Percentiles rank a stretch among this genome's conserved stretches.
phyloP scores from a whole-genome alignment of 2,797 vertebrate species.

The Brachyalestes nurse region DNA sequence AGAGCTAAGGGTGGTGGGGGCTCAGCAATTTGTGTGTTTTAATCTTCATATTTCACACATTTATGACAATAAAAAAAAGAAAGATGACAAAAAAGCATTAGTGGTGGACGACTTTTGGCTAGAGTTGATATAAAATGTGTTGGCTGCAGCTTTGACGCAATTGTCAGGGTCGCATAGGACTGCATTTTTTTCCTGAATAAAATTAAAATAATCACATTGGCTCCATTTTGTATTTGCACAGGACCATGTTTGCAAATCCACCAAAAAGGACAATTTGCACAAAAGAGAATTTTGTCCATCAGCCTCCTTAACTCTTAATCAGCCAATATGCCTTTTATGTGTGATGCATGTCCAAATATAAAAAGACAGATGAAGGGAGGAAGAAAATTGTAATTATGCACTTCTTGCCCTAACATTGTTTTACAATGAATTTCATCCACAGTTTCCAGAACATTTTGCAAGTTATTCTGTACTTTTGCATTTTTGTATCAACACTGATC shows the following conservation, averaged over 20 bases:
- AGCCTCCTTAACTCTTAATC: constrained; percentile 8
- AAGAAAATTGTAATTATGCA: background rate
- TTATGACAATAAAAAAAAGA: constrained; percentile 64
- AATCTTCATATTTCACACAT: constrained; percentile 74
- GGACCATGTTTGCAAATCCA: background rate
- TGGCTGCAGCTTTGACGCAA: constrained; percentile 36
- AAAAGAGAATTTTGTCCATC: background rate
- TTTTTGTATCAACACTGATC: background rate
- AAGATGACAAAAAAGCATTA: constrained; percentile 49
- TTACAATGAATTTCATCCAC: background rate
- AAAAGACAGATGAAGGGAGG: background rate
- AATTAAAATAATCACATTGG: constrained; percentile 15
- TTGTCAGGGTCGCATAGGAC: constrained; percentile 32
- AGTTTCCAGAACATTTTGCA: background rate
- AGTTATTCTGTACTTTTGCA: background rate
- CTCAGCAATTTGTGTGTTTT: constrained; percentile 37
- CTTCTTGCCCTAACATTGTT: background rate
- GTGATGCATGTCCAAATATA: background rate
- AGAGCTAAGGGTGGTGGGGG: constrained; percentile 40
- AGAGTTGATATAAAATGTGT: constrained; percentile 33
- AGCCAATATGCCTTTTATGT: constrained; percentile 5
- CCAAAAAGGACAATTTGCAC: constrained; percentile 7
- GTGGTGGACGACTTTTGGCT: constrained; percentile 42
- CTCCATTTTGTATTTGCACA: constrained; percentile 35
- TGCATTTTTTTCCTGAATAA: constrained; percentile 17